A percentile compares a stretch with the other conserved stretches of the same genome.
Evolutionary conservation across 2,113 vertebrate genomes (phyloP).

Genomic region (Equus quagga): DNA sequence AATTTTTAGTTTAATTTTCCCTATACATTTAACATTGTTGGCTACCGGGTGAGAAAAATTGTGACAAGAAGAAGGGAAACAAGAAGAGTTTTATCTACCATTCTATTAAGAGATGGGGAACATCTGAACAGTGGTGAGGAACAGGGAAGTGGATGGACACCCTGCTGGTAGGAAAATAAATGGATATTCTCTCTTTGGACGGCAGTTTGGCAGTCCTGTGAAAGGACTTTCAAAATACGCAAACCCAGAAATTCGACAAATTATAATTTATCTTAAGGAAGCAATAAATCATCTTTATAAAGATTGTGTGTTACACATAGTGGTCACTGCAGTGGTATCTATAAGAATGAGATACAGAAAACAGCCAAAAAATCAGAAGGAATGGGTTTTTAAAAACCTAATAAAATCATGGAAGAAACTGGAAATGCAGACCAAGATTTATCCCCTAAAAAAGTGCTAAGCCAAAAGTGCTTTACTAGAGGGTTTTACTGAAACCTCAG

Average conservation of each 20-base stretch:
- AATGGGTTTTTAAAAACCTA: background rate
- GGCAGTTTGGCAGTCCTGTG: background rate
- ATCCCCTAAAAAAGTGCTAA: background rate
- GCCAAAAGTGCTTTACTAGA: background rate
- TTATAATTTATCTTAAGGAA: constrained; percentile 26
- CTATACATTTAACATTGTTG: background rate
- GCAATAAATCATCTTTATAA: background rate
- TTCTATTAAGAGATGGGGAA: background rate
- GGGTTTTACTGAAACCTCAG: background rate
- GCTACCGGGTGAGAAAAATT: background rate
- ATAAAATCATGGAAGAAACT: background rate
- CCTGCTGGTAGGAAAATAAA: background rate
- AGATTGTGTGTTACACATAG: background rate
- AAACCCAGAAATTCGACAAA: constrained; percentile 5
- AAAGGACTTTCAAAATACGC: constrained; percentile 23
- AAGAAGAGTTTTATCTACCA: background rate
- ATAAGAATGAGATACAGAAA: background rate
- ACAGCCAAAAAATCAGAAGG: background rate
- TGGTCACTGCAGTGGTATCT: background rate
- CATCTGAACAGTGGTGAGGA: background rate
- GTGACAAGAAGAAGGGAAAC: background rate
- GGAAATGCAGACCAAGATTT: background rate
- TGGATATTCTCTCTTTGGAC: background rate
- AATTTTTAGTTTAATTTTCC: constrained; percentile 7
- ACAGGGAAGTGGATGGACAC: background rate